phyloP scores from a whole-genome alignment of 92 coral and sea anemone genomes.

The Muricea muricata region DNA sequence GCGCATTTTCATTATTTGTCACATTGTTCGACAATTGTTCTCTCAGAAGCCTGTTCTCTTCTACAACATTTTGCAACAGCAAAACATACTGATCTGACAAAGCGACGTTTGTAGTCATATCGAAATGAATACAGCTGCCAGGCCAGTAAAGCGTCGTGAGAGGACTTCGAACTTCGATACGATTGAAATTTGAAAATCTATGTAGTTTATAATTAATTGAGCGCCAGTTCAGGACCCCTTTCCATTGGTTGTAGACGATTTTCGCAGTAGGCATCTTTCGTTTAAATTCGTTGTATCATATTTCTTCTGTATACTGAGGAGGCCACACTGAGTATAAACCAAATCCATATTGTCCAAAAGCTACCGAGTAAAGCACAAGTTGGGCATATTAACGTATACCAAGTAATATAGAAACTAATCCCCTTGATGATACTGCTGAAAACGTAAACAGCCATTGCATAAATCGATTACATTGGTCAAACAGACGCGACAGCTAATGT shows the following conservation, averaged over 20 bases:
- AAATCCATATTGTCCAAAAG: too few relatives aligned
- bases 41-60: slow-evolving; percentile 6
- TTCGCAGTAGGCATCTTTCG: too few relatives aligned
- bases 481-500: too few relatives aligned
- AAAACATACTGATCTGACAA: slow-evolving; percentile 13
- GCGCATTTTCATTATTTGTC: not conserved
- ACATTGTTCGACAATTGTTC: not conserved
- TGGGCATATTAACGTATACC: too few relatives aligned
- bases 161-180: slow-evolving; percentile 4
- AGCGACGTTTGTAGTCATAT: not conserved
- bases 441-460: too few relatives aligned
- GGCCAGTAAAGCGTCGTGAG: not conserved
- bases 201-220: not conserved
- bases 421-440: too few relatives aligned
- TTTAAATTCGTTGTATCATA: too few relatives aligned
- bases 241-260: not conserved
- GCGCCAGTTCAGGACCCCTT: not conserved
- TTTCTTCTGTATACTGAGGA: too few relatives aligned
- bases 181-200: not conserved
- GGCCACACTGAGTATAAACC: too few relatives aligned
- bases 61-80: not conserved
- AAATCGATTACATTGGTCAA: too few relatives aligned
- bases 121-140: not conserved
- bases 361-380: too few relatives aligned
- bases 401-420: too few relatives aligned